A percentile compares a stretch with the other conserved stretches of the same genome.
Conservation (phyloP, 1,140 invertebrate species). For the Oryctes rhinoceros region DNA sequence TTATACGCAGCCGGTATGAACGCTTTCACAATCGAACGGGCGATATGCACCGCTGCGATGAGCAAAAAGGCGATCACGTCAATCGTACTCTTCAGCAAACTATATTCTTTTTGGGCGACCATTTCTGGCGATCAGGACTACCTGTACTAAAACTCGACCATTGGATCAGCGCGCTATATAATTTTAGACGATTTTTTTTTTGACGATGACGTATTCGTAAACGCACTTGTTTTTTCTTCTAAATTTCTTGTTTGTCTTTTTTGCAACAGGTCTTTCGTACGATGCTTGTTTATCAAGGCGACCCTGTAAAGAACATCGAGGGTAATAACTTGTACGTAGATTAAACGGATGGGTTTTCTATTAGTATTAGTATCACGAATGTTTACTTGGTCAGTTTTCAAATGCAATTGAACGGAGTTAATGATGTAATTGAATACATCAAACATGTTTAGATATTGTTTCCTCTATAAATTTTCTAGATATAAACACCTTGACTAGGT, state of each 20-base stretch:
- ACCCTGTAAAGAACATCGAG: not conserved
- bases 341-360: not conserved
- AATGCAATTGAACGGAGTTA: not conserved
- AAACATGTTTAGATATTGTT: not conserved
- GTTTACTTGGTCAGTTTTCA: not conserved
- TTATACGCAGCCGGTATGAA: slow-evolving; percentile 62
- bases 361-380: not conserved
- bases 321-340: not conserved
- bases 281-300: too few relatives aligned
- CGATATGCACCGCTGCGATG: slow-evolving; percentile 63
- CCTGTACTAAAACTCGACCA: not conserved
- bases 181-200: too few relatives aligned
- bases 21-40: slow-evolving; percentile 58
- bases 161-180: not conserved
- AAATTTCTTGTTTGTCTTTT: too few relatives aligned
- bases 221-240: too few relatives aligned
- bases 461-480: too few relatives aligned
- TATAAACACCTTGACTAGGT: too few relatives aligned
- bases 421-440: not conserved
- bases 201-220: too few relatives aligned
- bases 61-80: slow-evolving; percentile 72
- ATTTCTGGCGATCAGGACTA: slow-evolving; percentile 23
- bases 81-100: slow-evolving; percentile 63
- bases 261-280: too few relatives aligned
- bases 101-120: slow-evolving; percentile 44